A percentile compares a stretch with the other conserved stretches of the same genome.
These are phyloP conservation scores for Scaptodrosophila lebanonensis DNA, from an alignment of 1,140 invertebrate species.

Conservation along the genomic window DNA sequence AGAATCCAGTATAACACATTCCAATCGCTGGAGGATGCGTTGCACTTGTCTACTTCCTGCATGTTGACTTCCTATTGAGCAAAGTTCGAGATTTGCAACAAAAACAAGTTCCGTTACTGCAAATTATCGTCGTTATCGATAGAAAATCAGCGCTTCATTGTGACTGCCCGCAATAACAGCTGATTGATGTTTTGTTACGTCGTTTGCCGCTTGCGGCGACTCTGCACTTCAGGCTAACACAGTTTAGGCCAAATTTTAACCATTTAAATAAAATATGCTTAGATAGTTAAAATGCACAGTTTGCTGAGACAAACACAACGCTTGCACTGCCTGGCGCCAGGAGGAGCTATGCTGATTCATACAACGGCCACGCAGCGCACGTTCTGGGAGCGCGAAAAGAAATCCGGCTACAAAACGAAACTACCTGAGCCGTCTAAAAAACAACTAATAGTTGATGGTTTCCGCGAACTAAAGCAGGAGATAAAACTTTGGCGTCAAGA, in stretches of 20 bases:
- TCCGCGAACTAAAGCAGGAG: conserved; percentile 83
- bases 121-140: conserved; percentile 5
- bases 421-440: conserved; percentile 78
- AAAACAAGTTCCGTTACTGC: conserved; percentile 16
- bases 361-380: conserved; percentile 55
- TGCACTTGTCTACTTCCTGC: conserved; percentile 47
- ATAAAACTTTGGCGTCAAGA: conserved; percentile 83
- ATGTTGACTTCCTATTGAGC: conserved; percentile 1
- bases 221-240: neutral
- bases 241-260: conserved; percentile 8
- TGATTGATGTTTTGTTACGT: conserved; percentile 63
- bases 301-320: conserved; percentile 44
- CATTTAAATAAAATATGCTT: conserved; percentile 12
- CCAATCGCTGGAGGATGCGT: conserved; percentile 40
- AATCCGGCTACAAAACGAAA: conserved; percentile 81
- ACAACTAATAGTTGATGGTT: conserved; percentile 80
- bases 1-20: conserved; percentile 69
- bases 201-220: conserved; percentile 4
- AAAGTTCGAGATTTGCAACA: conserved; percentile 15
- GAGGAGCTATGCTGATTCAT: conserved; percentile 42
- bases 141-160: neutral
- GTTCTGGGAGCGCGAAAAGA: conserved; percentile 82
- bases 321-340: conserved; percentile 14
- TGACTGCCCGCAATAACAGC: conserved; percentile 34
- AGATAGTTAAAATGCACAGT: conserved; percentile 33